phyloP scores from a whole-genome alignment of 2,113 vertebrate species.

The Cathartes aura region DNA sequence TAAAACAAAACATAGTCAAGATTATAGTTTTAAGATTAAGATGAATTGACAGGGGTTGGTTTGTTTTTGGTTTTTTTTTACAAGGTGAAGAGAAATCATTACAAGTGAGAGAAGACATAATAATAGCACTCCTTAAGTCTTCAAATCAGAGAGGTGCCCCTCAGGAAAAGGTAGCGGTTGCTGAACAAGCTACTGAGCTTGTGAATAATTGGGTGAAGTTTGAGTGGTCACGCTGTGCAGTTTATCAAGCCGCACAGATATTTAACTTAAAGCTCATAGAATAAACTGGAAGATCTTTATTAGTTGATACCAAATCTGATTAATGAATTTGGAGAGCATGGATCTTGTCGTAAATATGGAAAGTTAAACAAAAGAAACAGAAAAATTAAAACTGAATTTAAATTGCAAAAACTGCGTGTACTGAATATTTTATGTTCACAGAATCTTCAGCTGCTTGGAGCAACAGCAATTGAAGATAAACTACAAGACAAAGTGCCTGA shows the following conservation, averaged over 20 bases:
- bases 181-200: neutral
- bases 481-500: constrained; percentile 97
- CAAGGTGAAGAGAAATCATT: neutral
- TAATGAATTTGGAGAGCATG: neutral
- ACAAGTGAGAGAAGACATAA: neutral
- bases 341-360: neutral
- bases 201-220: neutral
- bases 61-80: neutral
- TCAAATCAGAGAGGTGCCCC: neutral
- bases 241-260: neutral
- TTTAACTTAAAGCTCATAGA: neutral
- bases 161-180: neutral
- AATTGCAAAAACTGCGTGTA: rapidly evolving
- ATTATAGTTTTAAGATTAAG: neutral
- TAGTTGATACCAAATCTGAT: neutral
- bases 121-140: neutral
- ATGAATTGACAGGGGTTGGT: neutral
- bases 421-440: constrained; percentile 46
- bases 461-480: constrained; percentile 97
- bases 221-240: rapidly evolving
- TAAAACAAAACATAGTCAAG: neutral
- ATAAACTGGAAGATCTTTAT: neutral
- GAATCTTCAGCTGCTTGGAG: constrained; percentile 96
- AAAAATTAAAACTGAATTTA: neutral
- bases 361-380: neutral